Conservation (phyloP, 1,140 invertebrate species). For the Drosophila oshimai region DNA sequence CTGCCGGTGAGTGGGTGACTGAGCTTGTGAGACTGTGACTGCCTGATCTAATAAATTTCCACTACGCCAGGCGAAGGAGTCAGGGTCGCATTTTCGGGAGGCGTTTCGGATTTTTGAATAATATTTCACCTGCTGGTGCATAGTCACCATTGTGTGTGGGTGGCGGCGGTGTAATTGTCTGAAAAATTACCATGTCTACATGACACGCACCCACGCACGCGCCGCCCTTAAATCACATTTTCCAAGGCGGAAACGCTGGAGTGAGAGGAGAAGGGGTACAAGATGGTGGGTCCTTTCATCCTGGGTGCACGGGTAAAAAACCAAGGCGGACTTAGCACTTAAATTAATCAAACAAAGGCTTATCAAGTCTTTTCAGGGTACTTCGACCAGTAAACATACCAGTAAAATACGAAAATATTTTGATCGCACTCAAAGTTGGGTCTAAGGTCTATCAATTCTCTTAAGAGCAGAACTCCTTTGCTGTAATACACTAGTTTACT, state of each 20-base stretch:
- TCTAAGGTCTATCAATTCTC: too few relatives aligned
- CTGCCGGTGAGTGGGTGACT: slow-evolving; percentile 10
- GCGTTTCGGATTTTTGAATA: slow-evolving; percentile 75
- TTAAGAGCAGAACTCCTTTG: too few relatives aligned
- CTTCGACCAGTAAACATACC: too few relatives aligned
- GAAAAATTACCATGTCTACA: slow-evolving; percentile 79
- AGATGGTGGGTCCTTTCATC: not conserved
- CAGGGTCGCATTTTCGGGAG: slow-evolving; percentile 19
- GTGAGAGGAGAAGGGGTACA: not conserved
- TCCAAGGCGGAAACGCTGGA: slow-evolving; percentile 15
- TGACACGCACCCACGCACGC: slow-evolving; percentile 69
- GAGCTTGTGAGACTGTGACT: too few relatives aligned
- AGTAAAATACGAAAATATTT: too few relatives aligned
- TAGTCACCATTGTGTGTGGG: slow-evolving; percentile 65
- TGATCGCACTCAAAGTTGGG: too few relatives aligned
- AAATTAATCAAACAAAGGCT: not conserved
- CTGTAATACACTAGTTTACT: too few relatives aligned
- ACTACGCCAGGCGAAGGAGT: slow-evolving; percentile 43
- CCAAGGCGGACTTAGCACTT: not conserved
- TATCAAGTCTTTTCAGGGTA: not conserved
- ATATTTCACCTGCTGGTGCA: slow-evolving; percentile 75
- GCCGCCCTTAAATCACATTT: slow-evolving; percentile 69
- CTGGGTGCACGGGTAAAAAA: not conserved
- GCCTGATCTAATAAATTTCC: slow-evolving; percentile 69
- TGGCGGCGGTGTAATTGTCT: slow-evolving; percentile 61